Percentiles rank a stretch among this genome's conserved stretches.
Conservation (phyloP, 1,140 invertebrate species). For the Microplitis mediator region DNA sequence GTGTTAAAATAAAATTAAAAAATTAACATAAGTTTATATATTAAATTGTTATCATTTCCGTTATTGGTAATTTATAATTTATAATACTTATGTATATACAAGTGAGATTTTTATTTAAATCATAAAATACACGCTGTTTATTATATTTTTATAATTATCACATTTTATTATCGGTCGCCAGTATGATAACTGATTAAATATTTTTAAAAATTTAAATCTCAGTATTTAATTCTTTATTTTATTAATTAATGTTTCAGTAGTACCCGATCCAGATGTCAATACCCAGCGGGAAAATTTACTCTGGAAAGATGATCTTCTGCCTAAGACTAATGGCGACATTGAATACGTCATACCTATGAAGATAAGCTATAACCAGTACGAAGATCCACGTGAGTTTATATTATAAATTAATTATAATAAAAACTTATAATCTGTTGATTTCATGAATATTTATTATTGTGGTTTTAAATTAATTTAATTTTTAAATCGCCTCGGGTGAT, state of each 20-base stretch:
- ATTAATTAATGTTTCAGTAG: neutral
- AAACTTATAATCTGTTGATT: neutral
- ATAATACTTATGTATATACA: neutral
- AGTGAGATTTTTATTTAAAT: neutral
- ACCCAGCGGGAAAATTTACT: neutral
- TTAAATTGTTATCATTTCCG: neutral
- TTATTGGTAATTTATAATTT: neutral
- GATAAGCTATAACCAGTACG: conserved; percentile 52
- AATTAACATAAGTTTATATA: neutral
- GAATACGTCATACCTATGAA: conserved; percentile 51
- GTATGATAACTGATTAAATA: too few relatives aligned
- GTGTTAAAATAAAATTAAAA: too few relatives aligned
- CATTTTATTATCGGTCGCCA: too few relatives aligned
- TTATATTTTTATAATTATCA: too few relatives aligned
- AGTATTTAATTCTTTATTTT: too few relatives aligned
- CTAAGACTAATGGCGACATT: conserved; percentile 33
- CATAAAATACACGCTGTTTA: too few relatives aligned
- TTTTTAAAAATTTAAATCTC: too few relatives aligned
- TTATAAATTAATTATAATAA: neutral
- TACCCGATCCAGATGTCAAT: neutral
- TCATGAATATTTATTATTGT: neutral
- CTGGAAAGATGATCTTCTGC: conserved; percentile 1
- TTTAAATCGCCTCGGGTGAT: too few relatives aligned
- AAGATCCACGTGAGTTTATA: conserved; percentile 53
- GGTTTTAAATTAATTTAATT: neutral